phyloP scores from a whole-genome alignment of 2,113 vertebrate genomes.

The Isichthys henryi region DNA sequence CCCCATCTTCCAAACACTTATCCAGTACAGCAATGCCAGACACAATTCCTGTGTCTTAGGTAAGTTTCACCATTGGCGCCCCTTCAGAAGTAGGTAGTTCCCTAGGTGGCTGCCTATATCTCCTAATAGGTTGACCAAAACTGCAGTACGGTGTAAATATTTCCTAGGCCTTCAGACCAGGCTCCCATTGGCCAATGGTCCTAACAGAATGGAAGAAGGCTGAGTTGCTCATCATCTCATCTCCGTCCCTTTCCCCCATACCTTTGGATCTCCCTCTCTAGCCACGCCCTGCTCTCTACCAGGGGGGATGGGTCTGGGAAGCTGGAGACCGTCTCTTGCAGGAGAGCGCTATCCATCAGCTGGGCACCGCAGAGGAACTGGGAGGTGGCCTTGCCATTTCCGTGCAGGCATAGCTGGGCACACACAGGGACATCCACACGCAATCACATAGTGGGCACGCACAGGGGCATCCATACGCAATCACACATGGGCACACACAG shows the following conservation, averaged over 20 bases:
- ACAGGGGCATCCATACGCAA: neutral
- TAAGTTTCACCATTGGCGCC: neutral
- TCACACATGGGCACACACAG: constrained; percentile 20
- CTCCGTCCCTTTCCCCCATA: constrained; percentile 20
- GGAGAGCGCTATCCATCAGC: constrained; percentile 37
- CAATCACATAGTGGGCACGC: constrained; percentile 16
- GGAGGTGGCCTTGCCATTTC: constrained; percentile 33
- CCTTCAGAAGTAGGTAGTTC: neutral
- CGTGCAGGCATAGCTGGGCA: constrained; percentile 51
- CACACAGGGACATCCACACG: neutral
- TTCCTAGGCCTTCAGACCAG: neutral
- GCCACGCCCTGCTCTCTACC: constrained; percentile 38
- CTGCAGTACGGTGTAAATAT: neutral
- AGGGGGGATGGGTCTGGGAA: constrained; percentile 49
- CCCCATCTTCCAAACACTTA: neutral
- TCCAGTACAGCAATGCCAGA: neutral
- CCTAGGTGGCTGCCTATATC: neutral
- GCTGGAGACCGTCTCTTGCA: constrained; percentile 39
- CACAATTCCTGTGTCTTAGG: neutral
- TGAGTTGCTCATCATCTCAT: neutral
- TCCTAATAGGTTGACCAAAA: neutral
- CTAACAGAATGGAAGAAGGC: neutral
- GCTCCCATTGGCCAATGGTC: neutral
- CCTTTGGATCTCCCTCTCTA: constrained; percentile 47
- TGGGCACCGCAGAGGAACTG: constrained; percentile 30